Base-by-base conservation (phyloP, 92 coral and sea anemone genomes). In the Diadumene lineata region DNA sequence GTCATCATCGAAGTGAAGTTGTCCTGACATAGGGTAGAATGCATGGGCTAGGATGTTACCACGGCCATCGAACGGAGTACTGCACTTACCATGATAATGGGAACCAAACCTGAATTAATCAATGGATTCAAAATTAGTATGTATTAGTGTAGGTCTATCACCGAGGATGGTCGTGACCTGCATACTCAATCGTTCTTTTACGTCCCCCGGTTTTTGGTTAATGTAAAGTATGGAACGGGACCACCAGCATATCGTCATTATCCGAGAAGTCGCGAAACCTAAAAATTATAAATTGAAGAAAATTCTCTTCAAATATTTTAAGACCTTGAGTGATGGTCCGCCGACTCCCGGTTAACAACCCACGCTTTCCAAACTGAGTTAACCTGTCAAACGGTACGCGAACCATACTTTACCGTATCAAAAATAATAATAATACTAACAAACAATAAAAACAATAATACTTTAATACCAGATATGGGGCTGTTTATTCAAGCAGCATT, bases 1-100 rank as follows among this genome's bases (percentile, higher is more conserved):
- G 27, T 75, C 90, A 11, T 69, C 77, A 57, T 85, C 90, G 51
- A 85, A 85, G 50, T 85, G 90, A 11, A 85, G 75, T n/a, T 79
- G 62, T 15, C 86, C 90, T 19, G 81, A 78, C 16, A 30, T 73
- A 1, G 90, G 90, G 32, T 57, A 69, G 60, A 64, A 85, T 0
- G 85, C 85, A 55, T 85, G 90, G 25, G 75, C 90, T 22, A 75
- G 76, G 22, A 80, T 78, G 16, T 30, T 53, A 38, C 90, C 90
- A 11, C 72, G 57, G 4, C 90, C 90, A 60, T 85, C 90, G 44
- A 85, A 85, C 15, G 85, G 55, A 8, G 27, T 68, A 2, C 31
- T 27, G 46, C 87, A 74, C 24, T 31, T 68, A 21, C 68, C 46
- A 60, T 85, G 90, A 1, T 0, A 27, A 16, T 60, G 34, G 33